These are phyloP conservation scores for Drosophila novamexicana DNA, from an alignment of 1,140 invertebrate species.

Conservation along the genomic window DNA sequence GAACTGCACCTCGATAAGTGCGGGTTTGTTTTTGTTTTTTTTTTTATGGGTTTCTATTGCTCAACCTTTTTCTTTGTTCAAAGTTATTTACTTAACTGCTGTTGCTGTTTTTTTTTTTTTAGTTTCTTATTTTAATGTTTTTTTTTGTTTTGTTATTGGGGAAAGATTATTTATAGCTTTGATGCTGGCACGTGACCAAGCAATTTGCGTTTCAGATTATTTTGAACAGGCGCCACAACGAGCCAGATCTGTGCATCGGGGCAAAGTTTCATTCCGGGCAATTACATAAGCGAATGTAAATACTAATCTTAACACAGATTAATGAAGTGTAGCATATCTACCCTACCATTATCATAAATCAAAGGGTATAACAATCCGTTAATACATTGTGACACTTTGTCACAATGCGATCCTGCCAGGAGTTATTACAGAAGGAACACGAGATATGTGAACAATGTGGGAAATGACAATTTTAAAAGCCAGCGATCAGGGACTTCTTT, in stretches of 20 bases:
- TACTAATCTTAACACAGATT: too few species aligned
- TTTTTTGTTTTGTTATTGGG: conserved; percentile 25
- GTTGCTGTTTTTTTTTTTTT: not conserved
- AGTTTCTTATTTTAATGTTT: conserved; percentile 6
- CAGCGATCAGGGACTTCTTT: too few species aligned
- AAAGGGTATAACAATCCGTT: too few species aligned
- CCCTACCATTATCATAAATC: too few species aligned
- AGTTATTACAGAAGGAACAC: not conserved
- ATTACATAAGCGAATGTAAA: conserved; percentile 13
- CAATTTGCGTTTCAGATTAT: conserved; percentile 59
- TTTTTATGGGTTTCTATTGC: conserved; percentile 1
- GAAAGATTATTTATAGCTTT: conserved; percentile 48
- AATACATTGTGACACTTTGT: too few species aligned
- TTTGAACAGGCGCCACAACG: conserved; percentile 32
- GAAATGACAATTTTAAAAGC: not conserved
- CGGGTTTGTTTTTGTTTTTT: not conserved
- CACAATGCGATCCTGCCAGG: too few species aligned
- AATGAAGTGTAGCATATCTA: not conserved
- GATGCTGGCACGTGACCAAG: conserved; percentile 54
- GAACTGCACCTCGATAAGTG: conserved; percentile 10
- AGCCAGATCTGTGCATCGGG: conserved; percentile 3
- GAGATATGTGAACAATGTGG: not conserved
- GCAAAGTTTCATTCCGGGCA: conserved; percentile 5
- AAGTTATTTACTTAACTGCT: conserved; percentile 15
- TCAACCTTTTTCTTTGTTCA: conserved; percentile 22